Evolutionary conservation across 2,797 vertebrate genomes (phyloP).

Genomic region (Cygnus olor): DNA sequence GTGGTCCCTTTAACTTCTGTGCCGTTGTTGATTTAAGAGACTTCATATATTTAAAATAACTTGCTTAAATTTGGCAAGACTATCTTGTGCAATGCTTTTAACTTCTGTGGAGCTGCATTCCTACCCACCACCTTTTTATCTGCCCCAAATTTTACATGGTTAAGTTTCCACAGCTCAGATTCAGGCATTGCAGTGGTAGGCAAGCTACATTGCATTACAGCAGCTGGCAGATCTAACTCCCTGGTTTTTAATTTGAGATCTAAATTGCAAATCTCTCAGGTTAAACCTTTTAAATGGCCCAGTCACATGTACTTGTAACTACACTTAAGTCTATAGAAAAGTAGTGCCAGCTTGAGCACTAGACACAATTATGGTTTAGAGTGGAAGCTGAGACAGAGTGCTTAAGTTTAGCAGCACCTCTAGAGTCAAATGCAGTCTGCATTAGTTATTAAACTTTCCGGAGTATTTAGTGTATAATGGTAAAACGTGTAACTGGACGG

Average conservation of each 20-base stretch:
- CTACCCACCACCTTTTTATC: neutral
- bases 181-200: neutral
- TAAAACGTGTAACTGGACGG: slow-evolving; percentile 25
- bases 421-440: neutral
- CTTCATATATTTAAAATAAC: neutral
- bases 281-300: neutral
- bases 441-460: slow-evolving; percentile 26
- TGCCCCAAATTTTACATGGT: neutral
- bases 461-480: slow-evolving; percentile 21
- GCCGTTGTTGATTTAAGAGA: neutral
- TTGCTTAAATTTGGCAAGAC: neutral
- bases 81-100: neutral
- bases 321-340: neutral
- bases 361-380: neutral
- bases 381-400: neutral
- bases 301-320: neutral
- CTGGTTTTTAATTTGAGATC: neutral
- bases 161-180: neutral
- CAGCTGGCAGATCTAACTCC: neutral
- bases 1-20: neutral
- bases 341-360: neutral
- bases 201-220: neutral
- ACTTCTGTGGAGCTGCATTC: neutral
- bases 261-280: neutral
- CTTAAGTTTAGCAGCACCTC: neutral